These are phyloP conservation scores for Sebastes oblongus DNA, from an alignment of 2,797 vertebrate species.

Conservation along the genomic window DNA sequence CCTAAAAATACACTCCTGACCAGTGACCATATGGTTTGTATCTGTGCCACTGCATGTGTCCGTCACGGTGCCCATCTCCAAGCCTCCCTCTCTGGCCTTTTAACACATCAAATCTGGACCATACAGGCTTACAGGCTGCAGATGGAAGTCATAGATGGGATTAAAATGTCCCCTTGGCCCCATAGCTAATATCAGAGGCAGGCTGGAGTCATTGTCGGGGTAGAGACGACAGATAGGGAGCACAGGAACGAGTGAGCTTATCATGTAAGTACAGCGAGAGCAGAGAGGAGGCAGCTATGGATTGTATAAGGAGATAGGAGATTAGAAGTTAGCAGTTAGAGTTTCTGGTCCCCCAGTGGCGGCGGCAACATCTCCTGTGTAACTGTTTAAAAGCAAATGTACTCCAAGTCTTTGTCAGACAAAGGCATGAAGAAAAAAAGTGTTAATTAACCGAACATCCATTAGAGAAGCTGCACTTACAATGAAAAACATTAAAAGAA, in stretches of 20 bases:
- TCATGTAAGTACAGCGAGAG: slow-evolving; percentile 59
- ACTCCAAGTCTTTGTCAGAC: not conserved
- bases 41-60: slow-evolving; percentile 36
- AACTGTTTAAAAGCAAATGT: slow-evolving; percentile 28
- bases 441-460: slow-evolving; percentile 5
- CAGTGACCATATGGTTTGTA: slow-evolving; percentile 22
- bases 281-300: slow-evolving; percentile 30
- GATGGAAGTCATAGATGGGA: slow-evolving; percentile 63
- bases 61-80: slow-evolving; percentile 16
- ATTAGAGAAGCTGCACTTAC: not conserved
- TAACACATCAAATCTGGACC: slow-evolving; percentile 51
- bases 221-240: slow-evolving; percentile 43
- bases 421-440: not conserved
- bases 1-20: not conserved
- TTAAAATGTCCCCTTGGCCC: slow-evolving; percentile 60
- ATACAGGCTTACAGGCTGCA: slow-evolving; percentile 42
- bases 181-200: slow-evolving; percentile 67
- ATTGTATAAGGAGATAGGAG: slow-evolving; percentile 55
- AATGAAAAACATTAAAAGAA: not conserved
- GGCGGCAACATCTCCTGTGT: slow-evolving; percentile 12
- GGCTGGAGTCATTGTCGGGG: slow-evolving; percentile 49
- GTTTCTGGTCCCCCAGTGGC: slow-evolving; percentile 23
- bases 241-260: slow-evolving; percentile 59
- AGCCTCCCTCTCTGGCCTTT: slow-evolving; percentile 38
- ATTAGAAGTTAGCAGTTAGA: slow-evolving; percentile 60